Evolutionary conservation across 1,140 invertebrate species (phyloP).

Genomic region (Ostrea edulis): DNA sequence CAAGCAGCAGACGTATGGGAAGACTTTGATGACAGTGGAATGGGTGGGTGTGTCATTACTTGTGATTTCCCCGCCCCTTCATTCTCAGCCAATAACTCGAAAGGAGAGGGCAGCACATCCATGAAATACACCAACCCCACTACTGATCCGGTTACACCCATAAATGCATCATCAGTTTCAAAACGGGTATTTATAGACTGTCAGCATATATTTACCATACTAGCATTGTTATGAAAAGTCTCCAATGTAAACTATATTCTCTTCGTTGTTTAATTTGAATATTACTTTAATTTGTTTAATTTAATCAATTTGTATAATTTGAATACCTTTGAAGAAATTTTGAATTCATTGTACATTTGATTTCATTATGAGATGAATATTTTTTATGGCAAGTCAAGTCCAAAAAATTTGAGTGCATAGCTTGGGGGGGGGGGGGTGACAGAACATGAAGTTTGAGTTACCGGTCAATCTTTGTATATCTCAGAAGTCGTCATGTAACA

Average conservation of each 20-base stretch:
- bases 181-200: not conserved
- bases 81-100: not conserved
- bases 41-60: slow-evolving; percentile 9
- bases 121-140: not conserved
- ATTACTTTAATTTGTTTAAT: too few species aligned
- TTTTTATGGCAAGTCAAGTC: too few species aligned
- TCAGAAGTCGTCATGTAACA: not conserved
- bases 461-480: not conserved
- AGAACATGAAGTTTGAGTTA: too few species aligned
- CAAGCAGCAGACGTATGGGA: slow-evolving; percentile 64
- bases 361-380: too few species aligned
- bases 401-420: too few species aligned
- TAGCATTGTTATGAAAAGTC: too few species aligned
- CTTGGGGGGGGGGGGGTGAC: too few species aligned
- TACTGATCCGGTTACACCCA: not conserved
- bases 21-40: slow-evolving; percentile 66
- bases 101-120: not conserved
- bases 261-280: too few species aligned
- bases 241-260: too few species aligned
- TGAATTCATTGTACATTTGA: too few species aligned
- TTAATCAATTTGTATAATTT: too few species aligned
- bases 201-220: not conserved
- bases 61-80: slow-evolving; percentile 10
- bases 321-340: too few species aligned
- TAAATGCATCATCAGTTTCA: not conserved